Conservation (phyloP, 2,888 invertebrate species). For the Thymelicus lineola region DNA sequence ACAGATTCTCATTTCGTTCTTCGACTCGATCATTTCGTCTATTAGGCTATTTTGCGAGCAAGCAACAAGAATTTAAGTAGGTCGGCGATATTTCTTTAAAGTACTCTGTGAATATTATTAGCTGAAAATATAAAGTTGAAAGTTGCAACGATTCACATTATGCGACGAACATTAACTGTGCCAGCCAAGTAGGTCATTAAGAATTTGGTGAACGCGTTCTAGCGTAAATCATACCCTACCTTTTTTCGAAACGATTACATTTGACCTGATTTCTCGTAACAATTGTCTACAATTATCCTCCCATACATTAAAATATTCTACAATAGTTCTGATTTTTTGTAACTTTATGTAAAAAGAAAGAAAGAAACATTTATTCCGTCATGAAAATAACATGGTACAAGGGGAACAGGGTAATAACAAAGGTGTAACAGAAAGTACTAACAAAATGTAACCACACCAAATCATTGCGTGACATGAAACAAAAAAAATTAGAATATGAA, state of each 20-base stretch:
- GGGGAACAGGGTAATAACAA: no score
- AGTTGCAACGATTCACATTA: constrained; percentile 37
- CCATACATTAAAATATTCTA: background rate
- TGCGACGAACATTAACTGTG: constrained; percentile 39
- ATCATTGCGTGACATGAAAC: no score
- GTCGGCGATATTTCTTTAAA: constrained; percentile 13
- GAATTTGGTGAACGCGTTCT: constrained; percentile 35
- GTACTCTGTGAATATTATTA: constrained; percentile 31
- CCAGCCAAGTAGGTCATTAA: constrained; percentile 38
- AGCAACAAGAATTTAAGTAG: constrained; percentile 5
- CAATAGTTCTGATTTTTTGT: no score
- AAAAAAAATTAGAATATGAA: accelerated
- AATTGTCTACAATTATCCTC: constrained; percentile 11
- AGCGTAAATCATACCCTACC: constrained; percentile 32
- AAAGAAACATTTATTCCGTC: no score
- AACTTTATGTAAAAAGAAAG: no score
- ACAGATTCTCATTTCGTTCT: constrained; percentile 1
- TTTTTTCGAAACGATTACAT: constrained; percentile 33
- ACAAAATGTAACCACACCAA: no score
- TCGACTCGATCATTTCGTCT: background rate
- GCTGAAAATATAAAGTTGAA: constrained; percentile 27
- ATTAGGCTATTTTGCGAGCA: background rate
- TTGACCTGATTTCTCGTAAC: constrained; percentile 31
- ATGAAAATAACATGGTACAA: accelerated
- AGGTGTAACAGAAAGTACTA: no score